A percentile compares a stretch with the other conserved stretches of the same genome.
Conservation (phyloP, 2,888 invertebrate species). For the Busseola fusca region DNA sequence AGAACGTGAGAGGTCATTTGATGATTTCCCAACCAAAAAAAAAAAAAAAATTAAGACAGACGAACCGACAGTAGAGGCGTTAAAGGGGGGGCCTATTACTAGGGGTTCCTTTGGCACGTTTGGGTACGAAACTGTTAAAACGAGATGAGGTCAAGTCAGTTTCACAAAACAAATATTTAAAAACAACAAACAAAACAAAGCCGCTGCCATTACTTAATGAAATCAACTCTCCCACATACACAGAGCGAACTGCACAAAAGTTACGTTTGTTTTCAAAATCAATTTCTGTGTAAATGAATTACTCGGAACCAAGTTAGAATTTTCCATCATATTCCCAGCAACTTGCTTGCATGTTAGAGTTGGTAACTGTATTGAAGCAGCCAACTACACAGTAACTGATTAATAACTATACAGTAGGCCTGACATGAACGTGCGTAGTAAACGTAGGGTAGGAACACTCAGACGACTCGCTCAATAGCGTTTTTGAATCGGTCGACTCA, state of each 20-base stretch:
- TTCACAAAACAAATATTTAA: neutral
- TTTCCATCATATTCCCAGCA: conserved; percentile 37
- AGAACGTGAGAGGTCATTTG: no score
- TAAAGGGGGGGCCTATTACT: no score
- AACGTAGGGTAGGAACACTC: neutral
- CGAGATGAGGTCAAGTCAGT: neutral
- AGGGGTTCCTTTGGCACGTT: no score
- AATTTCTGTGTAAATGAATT: conserved; percentile 37
- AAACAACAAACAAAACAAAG: neutral
- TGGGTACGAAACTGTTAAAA: neutral
- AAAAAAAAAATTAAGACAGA: no score
- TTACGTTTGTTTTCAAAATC: conserved; percentile 44
- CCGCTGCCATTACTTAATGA: neutral
- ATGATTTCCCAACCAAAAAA: no score
- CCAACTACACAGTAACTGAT: conserved; percentile 37
- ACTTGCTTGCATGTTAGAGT: conserved; percentile 22
- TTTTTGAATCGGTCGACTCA: neutral
- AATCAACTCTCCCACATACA: neutral
- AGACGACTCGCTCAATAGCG: neutral
- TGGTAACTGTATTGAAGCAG: conserved; percentile 48
- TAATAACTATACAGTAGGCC: conserved; percentile 31
- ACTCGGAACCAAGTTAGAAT: conserved; percentile 27
- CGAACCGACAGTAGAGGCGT: no score
- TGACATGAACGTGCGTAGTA: neutral
- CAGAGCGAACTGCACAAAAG: conserved; percentile 32